Percentiles rank a stretch among this genome's conserved stretches.
These are phyloP conservation scores for Zingel zingel DNA, from an alignment of 2,113 vertebrate species.

Conservation along the genomic window DNA sequence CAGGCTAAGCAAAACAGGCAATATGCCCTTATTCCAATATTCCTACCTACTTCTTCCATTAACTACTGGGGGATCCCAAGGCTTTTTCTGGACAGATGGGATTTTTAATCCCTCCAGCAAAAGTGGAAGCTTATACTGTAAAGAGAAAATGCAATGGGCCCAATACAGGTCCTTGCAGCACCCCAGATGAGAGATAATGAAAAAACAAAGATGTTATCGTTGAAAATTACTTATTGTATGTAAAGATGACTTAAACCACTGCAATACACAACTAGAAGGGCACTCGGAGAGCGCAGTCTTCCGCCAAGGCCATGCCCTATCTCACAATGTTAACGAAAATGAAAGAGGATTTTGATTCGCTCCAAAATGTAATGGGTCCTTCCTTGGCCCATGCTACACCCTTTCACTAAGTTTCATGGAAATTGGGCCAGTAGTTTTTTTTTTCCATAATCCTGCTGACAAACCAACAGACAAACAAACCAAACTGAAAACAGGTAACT, in stretches of 20 bases:
- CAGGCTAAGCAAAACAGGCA: not conserved
- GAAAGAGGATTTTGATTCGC: too few species aligned
- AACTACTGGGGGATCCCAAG: conserved; percentile 8
- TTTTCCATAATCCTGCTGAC: too few species aligned
- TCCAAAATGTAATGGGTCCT: too few species aligned
- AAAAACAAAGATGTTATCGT: not conserved
- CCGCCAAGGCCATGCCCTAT: too few species aligned
- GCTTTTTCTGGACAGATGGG: conserved; percentile 18
- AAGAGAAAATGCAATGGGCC: not conserved
- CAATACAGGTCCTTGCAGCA: conserved; percentile 4
- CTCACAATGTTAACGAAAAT: too few species aligned
- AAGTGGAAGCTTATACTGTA: not conserved
- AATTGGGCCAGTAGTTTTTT: too few species aligned
- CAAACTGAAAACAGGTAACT: too few species aligned
- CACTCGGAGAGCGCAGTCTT: too few species aligned
- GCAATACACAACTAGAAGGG: not conserved
- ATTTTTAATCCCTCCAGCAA: not conserved
- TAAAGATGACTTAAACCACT: not conserved
- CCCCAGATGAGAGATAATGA: not conserved
- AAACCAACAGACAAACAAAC: too few species aligned
- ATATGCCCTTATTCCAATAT: not conserved
- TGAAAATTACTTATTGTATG: not conserved
- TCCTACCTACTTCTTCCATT: not conserved
- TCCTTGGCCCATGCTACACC: too few species aligned
- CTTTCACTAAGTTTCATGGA: too few species aligned